A percentile compares a stretch with the other conserved stretches of the same genome.
These are phyloP conservation scores for Philonicus albiceps DNA, from an alignment of 2,888 invertebrate genomes.

Conservation along the genomic window DNA sequence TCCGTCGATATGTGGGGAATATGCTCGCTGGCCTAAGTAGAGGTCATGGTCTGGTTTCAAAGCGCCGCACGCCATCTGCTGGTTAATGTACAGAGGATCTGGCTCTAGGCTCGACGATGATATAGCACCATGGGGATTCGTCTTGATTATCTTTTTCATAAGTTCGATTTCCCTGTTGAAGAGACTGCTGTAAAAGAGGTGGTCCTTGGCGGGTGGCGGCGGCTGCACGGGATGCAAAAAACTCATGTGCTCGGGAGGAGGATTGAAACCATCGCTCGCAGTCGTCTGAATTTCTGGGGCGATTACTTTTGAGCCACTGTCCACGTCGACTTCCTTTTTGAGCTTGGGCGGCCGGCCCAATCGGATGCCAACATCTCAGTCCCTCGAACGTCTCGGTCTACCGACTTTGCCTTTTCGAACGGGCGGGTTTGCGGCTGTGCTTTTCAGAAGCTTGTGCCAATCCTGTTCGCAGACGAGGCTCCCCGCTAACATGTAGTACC, in stretches of 20 bases:
- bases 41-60: slow-evolving; percentile 18
- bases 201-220: slow-evolving; percentile 46
- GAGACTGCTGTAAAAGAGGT: slow-evolving; percentile 51
- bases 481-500: slow-evolving; percentile 87
- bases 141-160: slow-evolving; percentile 50
- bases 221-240: slow-evolving; percentile 41
- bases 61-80: neutral
- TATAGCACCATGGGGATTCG: neutral
- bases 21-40: neutral
- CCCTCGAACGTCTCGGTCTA: slow-evolving; percentile 82
- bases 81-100: neutral
- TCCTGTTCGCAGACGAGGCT: slow-evolving; percentile 91
- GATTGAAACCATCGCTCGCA: neutral
- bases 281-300: slow-evolving; percentile 1
- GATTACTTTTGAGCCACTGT: slow-evolving; percentile 12
- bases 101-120: slow-evolving; percentile 1
- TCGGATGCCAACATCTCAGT: slow-evolving; percentile 68
- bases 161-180: slow-evolving; percentile 51
- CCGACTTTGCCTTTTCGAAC: slow-evolving; percentile 84
- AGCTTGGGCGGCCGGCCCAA: slow-evolving; percentile 54
- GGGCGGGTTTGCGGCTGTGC: slow-evolving; percentile 70
- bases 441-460: slow-evolving; percentile 86
- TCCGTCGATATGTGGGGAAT: neutral
- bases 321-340: slow-evolving; percentile 50
- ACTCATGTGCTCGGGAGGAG: neutral